phyloP scores from a whole-genome alignment of 2,888 invertebrate genomes.

The Xestoiulus laeticollis region DNA sequence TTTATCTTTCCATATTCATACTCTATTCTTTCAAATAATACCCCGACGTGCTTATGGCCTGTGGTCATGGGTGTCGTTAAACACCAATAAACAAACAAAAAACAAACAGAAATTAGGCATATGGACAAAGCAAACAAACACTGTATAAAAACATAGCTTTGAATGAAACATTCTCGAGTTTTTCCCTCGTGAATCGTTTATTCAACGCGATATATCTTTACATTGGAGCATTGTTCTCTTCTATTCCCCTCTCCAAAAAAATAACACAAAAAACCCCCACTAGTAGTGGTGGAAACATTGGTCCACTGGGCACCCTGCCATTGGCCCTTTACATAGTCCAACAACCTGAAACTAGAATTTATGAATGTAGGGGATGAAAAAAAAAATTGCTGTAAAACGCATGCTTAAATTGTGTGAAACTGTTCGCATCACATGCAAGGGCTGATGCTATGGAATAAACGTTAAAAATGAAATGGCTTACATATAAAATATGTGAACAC shows the following conservation, averaged over 20 bases:
- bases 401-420: constrained; percentile 21
- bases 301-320: constrained; percentile 15
- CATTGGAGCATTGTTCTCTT: constrained; percentile 17
- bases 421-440: neutral
- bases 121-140: neutral
- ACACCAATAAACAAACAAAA: too few species aligned
- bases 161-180: constrained; percentile 11
- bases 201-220: constrained; percentile 3
- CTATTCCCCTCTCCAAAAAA: neutral
- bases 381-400: constrained; percentile 16
- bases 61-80: too few species aligned
- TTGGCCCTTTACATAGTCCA: constrained; percentile 17
- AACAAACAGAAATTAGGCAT: neutral
- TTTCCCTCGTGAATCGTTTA: constrained; percentile 20
- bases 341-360: neutral
- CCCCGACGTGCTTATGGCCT: too few species aligned
- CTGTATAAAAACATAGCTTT: neutral
- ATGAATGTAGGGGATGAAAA: constrained; percentile 21
- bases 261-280: neutral
- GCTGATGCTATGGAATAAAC: constrained; percentile 11
- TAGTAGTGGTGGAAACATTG: constrained; percentile 20
- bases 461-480: constrained; percentile 22
- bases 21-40: too few species aligned
- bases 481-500: constrained; percentile 4
- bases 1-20: too few species aligned